phyloP scores from a whole-genome alignment of 2,797 vertebrate species.

The Sebastes aleutianus region DNA sequence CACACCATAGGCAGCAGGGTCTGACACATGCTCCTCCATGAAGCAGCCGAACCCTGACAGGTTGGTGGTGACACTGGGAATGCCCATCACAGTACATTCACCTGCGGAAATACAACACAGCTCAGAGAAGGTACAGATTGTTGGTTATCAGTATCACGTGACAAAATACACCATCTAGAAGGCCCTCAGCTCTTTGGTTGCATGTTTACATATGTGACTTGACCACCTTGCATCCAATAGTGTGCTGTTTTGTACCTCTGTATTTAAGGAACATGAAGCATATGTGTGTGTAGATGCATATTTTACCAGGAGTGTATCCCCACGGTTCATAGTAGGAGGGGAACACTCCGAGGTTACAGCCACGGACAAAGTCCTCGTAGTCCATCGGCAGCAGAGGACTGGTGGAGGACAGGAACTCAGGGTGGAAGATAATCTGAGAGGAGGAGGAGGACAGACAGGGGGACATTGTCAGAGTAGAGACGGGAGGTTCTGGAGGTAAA shows the following conservation, averaged over 20 bases:
- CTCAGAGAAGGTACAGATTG: neutral
- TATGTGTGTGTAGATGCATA: too few species aligned
- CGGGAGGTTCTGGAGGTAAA: neutral
- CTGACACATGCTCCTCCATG: conserved; percentile 95
- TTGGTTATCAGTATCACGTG: too few species aligned
- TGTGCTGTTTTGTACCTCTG: too few species aligned
- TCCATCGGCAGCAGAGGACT: conserved; percentile 96
- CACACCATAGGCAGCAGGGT: conserved; percentile 93
- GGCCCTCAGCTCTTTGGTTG: neutral
- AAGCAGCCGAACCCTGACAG: conserved; percentile 98
- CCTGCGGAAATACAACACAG: conserved; percentile 72
- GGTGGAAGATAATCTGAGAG: conserved; percentile 91
- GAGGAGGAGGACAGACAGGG: neutral
- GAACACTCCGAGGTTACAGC: conserved; percentile 97
- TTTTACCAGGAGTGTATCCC: conserved; percentile 96
- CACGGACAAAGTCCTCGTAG: conserved; percentile 97
- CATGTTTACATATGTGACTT: neutral
- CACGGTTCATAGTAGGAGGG: conserved; percentile 98
- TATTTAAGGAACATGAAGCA: too few species aligned
- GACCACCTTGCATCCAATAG: neutral
- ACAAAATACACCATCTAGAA: neutral
- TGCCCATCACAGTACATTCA: conserved; percentile 97
- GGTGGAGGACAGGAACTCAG: conserved; percentile 96
- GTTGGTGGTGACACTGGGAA: conserved; percentile 97
- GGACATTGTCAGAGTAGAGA: neutral